Evolutionary conservation across 1,140 invertebrate species (phyloP), one percentile per base, ranked within the genome.

Genomic region (Cecropterus lyciades): DNA sequence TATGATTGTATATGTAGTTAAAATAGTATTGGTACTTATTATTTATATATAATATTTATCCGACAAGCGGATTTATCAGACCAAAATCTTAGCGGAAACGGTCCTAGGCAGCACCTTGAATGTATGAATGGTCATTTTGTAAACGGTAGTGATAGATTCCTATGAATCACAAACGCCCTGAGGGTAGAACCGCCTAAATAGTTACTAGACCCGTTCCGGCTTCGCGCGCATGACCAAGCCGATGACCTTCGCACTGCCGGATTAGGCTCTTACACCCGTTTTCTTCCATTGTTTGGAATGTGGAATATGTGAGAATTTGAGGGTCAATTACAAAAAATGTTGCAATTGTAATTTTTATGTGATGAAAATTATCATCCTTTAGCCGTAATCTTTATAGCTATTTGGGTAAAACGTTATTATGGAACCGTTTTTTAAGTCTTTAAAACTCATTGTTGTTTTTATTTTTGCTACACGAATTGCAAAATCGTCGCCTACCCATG

Each of bases 221-320:
- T 70, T n/a, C 46, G 55, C 55, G 55, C 55, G 55, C 40, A 57
- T 45, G 40, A 43, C 40, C 16, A 20, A n/a, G 20, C 59, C 49
- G 65, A 20, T 66, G 70, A 68, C 74, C 74, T 76, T 76, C 67
- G 49, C 64, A 67, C 60, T 75, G 67, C 70, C 73, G 73, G 73
- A 75, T 75, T 65, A 72, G 13, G 52, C 51, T 51, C n/a, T 37
- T 65, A 62, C 49, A 55, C 49, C 43, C n/a, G 60, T 72, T 72
- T 68, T 62, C 60, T 48, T 69, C 59, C 27, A 55, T 43, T 14
- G 40, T 11, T 14, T 1, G 40, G n/a, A 43, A 43, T 43, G 33
- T n/a, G 33, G 10, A 10, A 37, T 37, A 37, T 11, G 1, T 10
- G 1, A 33, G 30, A 11, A 8, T 37, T 37, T 37, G 1, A n/a